These are phyloP conservation scores for Lasioglossum vierecki DNA, from an alignment of 2,888 invertebrate species.

Conservation along the genomic window DNA sequence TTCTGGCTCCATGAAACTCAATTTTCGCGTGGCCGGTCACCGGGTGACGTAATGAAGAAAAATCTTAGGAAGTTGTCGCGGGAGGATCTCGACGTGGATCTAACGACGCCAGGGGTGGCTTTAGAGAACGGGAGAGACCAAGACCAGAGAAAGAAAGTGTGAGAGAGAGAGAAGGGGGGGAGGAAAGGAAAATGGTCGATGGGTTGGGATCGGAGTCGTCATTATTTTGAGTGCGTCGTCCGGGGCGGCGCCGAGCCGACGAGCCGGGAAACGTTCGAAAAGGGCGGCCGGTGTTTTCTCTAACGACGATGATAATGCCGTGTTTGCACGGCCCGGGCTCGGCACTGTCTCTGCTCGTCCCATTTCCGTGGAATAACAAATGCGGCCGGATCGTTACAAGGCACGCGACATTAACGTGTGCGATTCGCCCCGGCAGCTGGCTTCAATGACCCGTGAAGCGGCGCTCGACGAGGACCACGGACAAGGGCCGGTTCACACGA, in stretches of 20 bases:
- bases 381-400: constrained; percentile 61
- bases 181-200: constrained; percentile 35
- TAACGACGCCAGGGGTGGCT: constrained; percentile 48
- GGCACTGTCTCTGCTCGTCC: constrained; percentile 38
- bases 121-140: background rate
- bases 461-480: background rate
- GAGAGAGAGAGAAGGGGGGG: constrained; percentile 16
- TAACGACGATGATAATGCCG: constrained; percentile 69
- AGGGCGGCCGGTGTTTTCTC: constrained; percentile 61
- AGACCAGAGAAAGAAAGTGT: background rate
- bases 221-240: constrained; percentile 71
- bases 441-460: constrained; percentile 59
- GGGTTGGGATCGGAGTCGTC: constrained; percentile 60
- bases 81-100: constrained; percentile 36
- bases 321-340: constrained; percentile 55
- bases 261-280: constrained; percentile 57
- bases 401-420: constrained; percentile 63
- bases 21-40: constrained; percentile 56
- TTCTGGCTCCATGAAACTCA: constrained; percentile 53
- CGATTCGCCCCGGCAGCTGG: constrained; percentile 63
- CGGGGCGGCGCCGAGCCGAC: constrained; percentile 64
- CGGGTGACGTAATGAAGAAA: constrained; percentile 69
- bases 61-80: constrained; percentile 61
- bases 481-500: background rate
- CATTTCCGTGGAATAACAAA: constrained; percentile 68